Evolutionary conservation across 1,140 invertebrate genomes (phyloP), one percentile per base, ranked within the genome.

Genomic region (Magallana ariakensis): DNA sequence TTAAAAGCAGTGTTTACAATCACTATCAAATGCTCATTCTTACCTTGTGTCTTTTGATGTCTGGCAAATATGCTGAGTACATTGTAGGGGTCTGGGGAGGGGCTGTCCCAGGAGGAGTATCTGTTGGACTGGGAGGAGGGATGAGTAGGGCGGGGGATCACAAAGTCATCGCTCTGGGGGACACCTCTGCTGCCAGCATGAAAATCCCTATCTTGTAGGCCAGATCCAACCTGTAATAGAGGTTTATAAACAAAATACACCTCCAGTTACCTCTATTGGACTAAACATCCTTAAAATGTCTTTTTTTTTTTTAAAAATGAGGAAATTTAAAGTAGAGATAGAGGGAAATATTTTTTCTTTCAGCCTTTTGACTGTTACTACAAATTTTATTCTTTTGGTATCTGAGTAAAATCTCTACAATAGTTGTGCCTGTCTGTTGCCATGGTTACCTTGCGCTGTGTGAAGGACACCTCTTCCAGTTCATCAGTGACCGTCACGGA

Each of bases 31-130:
- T 46, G 33, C 33, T 46, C 33, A 46, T 46, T 46, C 85, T 83
- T 88, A 91, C 90, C 83, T 89, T 89, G 89, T 33, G 87, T 87
- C 56, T 88, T 87, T 80, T 90, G 89, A 83, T 92, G 88, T 33
- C 92, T 86, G 58, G 90, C 90, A 87, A 91, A 92, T 66, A 94
- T 90, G 87, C 90, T 93, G 89, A 93, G 89, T 58, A 94, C 91
- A 91, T 91, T 93, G 89, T 91, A 92, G 3, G 91, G 92, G 83
- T 94, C 93, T n/a, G 91, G 70, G 33, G 80, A 84, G 0, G 90
- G 85, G 0, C 91, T 90, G 11, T 91, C 90, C 90, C 90, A 92
- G 22, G 87, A 92, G 22, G 87, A 88, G 85, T 90, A 90, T 85
- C 88, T 90, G 85, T 84, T 85, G 56, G 70, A 80, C n/a, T 87